phyloP scores from a whole-genome alignment of 2,888 invertebrate species.

The Amphipoea oculea region DNA sequence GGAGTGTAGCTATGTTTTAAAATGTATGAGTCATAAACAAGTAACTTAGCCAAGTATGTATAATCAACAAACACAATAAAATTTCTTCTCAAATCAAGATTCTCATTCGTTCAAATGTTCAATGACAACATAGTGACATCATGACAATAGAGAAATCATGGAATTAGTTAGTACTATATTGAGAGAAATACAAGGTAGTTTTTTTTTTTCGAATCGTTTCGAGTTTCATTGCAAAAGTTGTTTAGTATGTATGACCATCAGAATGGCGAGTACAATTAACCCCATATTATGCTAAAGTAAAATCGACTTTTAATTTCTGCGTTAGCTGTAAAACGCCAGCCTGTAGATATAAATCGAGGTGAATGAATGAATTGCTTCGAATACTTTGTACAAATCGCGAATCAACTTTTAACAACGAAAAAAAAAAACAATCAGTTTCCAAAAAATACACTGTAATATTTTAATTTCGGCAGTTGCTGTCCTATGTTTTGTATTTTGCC shows the following conservation, averaged over 20 bases:
- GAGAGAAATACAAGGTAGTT: neutral
- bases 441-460: neutral
- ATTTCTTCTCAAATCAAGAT: neutral
- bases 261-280: neutral
- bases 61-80: conserved; percentile 37
- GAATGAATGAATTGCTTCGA: neutral
- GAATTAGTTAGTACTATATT: neutral
- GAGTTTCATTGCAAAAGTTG: neutral
- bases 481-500: neutral
- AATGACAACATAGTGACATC: conserved; percentile 19
- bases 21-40: conserved; percentile 37
- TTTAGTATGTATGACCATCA: neutral
- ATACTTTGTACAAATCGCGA: neutral
- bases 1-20: neutral
- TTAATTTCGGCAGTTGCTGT: neutral
- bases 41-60: neutral
- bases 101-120: conserved; percentile 29
- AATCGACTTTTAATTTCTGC: neutral
- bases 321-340: neutral
- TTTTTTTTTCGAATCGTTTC: neutral
- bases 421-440: neutral
- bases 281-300: neutral
- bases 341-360: neutral
- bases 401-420: neutral
- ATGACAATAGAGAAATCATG: conserved; percentile 10